A percentile compares a stretch with the other conserved stretches of the same genome.
phyloP scores from a whole-genome alignment of 2,888 invertebrate genomes.

The Sarcophaga rosellei region DNA sequence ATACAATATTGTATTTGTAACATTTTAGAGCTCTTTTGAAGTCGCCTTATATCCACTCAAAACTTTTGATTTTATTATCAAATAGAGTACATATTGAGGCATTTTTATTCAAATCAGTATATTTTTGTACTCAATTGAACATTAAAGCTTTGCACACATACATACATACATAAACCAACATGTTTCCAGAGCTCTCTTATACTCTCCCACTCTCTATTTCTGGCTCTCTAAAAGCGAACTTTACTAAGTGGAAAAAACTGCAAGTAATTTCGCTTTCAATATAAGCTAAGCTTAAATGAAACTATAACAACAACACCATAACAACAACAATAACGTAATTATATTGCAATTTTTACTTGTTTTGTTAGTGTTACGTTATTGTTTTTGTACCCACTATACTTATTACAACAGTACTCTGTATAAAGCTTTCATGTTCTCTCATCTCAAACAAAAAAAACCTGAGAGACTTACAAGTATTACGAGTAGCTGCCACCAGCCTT shows the following conservation, averaged over 20 bases:
- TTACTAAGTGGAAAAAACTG: constrained; percentile 43
- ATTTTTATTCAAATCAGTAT: too few species aligned
- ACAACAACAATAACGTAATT: constrained; percentile 21
- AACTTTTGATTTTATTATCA: too few species aligned
- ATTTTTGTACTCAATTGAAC: not conserved
- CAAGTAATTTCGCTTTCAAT: constrained; percentile 78
- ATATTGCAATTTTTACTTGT: constrained; percentile 50
- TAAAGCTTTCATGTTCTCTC: constrained; percentile 49
- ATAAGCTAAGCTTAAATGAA: constrained; percentile 58
- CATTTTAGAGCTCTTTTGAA: too few species aligned
- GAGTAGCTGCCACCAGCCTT: constrained; percentile 60
- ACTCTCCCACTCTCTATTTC: not conserved
- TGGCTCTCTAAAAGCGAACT: not conserved
- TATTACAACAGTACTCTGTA: constrained; percentile 24
- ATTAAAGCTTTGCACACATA: not conserved
- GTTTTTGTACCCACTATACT: not conserved
- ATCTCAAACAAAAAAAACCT: constrained; percentile 39
- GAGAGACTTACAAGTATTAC: constrained; percentile 40
- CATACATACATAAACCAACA: not conserved
- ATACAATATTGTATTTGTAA: too few species aligned
- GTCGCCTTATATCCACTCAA: too few species aligned
- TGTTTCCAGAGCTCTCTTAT: not conserved
- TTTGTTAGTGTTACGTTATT: constrained; percentile 9
- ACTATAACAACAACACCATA: constrained; percentile 37
- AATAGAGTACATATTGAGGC: too few species aligned